phyloP scores from a whole-genome alignment of 2,797 vertebrate species.

The Prunella strophiata region DNA sequence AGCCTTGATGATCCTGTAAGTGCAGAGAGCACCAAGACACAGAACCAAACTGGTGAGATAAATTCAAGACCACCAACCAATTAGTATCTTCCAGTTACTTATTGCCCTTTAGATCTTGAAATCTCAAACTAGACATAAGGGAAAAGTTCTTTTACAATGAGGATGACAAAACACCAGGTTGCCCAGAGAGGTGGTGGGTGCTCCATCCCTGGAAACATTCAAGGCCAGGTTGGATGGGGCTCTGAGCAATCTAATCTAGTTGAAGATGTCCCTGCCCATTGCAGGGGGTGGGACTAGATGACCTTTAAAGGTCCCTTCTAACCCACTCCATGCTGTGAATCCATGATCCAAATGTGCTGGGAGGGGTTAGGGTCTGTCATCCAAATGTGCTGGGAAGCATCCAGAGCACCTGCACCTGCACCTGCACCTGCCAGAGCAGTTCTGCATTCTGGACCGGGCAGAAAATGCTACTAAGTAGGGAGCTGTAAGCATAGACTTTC shows the following conservation, averaged over 20 bases:
- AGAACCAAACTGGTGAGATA: background rate
- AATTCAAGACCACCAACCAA: background rate
- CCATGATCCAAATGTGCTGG: background rate
- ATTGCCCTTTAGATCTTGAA: background rate
- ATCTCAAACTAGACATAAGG: background rate
- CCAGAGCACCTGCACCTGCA: too few relatives aligned
- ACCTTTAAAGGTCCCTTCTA: background rate
- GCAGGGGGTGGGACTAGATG: background rate
- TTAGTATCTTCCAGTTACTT: background rate
- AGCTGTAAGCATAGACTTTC: background rate
- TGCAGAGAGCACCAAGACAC: background rate
- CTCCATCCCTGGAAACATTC: background rate
- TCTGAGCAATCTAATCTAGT: background rate
- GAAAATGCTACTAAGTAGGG: background rate
- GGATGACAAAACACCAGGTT: background rate
- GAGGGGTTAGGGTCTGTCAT: background rate
- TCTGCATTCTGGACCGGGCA: background rate
- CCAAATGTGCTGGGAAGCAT: background rate
- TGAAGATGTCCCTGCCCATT: background rate
- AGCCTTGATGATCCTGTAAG: background rate
- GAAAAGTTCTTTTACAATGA: accelerated
- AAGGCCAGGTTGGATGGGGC: background rate
- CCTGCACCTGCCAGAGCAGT: background rate
- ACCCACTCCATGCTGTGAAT: background rate
- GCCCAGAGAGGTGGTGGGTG: background rate